Evolutionary conservation across 2,797 vertebrate species (phyloP), one percentile per base, ranked within the genome.

Genomic region (Microctenopoma stevenorrisi): DNA sequence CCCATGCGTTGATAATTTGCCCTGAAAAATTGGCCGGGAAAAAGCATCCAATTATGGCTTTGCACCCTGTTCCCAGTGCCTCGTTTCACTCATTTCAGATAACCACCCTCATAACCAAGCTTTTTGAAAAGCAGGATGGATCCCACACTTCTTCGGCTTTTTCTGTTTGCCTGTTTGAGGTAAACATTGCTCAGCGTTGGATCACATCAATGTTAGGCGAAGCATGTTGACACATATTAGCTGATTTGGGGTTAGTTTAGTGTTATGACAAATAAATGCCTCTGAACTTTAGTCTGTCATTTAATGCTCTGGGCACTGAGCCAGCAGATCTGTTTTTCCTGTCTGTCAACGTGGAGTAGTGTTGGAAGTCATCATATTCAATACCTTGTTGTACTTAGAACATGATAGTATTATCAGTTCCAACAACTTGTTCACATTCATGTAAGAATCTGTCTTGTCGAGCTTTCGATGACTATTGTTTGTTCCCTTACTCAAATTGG

Each of bases 1-100:
- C 78, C 88, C 86, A 84, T 89, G 87, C 82, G 79, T 87, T 86
- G 81, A 89, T 91, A 89, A 91, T 90, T 91, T 87, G 74, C 83
- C 83, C 81, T 86, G 86, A 88, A 88, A 88, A 85, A 83, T 81
- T 87, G 87, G 86, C 84, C 25, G 11, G 64, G 73, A 80, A 87
- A 80, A 87, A 82, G 78, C 81, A 73, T 87, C 86, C 88, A 90
- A 88, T 91, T 92, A 90, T 89, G 84, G 82, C 80, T 84, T 86
- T 78, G 81, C 84, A 74, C 79, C 84, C 76, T 62, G 59, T 92
- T 91, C 86, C 78, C 88, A 89, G 79, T 62, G 44, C 85, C 77
- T 86, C 64, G 25, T 84, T 81, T 82, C 62, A 88, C 77, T 86
- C 64, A 18, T 84, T 81, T 81, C 62, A 88, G 78, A 87, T 82